Conservation (phyloP, 2,797 vertebrate genomes). For the Rhabdophis nuchalis region DNA sequence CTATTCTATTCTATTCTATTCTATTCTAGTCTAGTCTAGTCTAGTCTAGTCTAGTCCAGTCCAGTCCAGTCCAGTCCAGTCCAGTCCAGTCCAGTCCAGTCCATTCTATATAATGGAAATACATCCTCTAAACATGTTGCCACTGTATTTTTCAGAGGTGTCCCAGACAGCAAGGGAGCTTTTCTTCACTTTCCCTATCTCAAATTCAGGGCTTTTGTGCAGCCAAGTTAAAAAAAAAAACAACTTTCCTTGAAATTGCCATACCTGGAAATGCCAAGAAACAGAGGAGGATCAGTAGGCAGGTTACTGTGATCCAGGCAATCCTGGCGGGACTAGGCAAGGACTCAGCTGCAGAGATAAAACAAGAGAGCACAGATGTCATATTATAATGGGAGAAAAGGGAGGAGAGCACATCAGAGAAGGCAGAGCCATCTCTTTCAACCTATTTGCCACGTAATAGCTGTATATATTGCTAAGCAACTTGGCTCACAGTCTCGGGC, state of each 20-base stretch:
- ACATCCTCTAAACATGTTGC: not conserved
- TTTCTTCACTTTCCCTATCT: not conserved
- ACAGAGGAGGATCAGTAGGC: slow-evolving; percentile 30
- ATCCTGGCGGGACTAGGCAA: not conserved
- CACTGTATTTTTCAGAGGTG: not conserved
- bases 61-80: too few relatives aligned
- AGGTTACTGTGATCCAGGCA: not conserved
- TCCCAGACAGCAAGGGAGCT: not conserved
- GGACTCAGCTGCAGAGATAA: slow-evolving; percentile 6
- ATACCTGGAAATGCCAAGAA: slow-evolving; percentile 36
- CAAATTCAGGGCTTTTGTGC: not conserved
- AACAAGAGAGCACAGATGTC: not conserved
- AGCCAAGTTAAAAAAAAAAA: not conserved
- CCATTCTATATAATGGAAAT: not conserved
- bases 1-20: too few relatives aligned
- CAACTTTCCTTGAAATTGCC: not conserved
- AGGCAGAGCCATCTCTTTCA: not conserved
- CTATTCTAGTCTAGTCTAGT: too few relatives aligned
- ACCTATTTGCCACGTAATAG: not conserved
- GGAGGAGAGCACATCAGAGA: not conserved
- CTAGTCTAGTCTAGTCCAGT: too few relatives aligned
- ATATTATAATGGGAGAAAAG: not conserved
- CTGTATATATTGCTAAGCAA: not conserved
- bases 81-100: too few relatives aligned
- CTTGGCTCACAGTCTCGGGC: slow-evolving; percentile 4